A percentile compares a stretch with the other conserved stretches of the same genome.
These are phyloP conservation scores for Brachionus asplanchnoidis DNA, from an alignment of 1,140 invertebrate species.

Conservation along the genomic window DNA sequence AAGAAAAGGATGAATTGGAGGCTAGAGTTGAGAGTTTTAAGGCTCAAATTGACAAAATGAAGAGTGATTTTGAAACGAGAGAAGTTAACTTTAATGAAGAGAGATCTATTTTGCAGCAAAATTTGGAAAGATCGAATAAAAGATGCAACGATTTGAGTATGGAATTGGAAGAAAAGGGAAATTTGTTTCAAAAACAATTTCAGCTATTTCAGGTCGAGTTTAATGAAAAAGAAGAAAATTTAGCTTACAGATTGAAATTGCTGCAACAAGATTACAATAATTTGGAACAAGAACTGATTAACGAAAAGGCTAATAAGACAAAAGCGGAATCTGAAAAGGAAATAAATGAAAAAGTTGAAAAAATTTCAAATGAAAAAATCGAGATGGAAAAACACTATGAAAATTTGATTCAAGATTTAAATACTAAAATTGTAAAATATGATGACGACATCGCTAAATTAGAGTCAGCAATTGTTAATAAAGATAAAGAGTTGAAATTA, in stretches of 20 bases:
- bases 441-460: neutral
- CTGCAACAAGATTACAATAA: conserved; percentile 13
- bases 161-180: conserved; percentile 37
- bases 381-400: neutral
- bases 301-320: neutral
- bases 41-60: neutral
- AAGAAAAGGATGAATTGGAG: neutral
- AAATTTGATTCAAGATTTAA: neutral
- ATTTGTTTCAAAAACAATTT: conserved; percentile 39
- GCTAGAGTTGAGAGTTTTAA: neutral
- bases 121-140: conserved; percentile 13
- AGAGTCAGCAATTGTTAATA: neutral
- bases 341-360: neutral
- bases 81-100: neutral
- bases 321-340: neutral
- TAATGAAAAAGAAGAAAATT: conserved; percentile 25
- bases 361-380: neutral
- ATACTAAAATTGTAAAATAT: neutral
- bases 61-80: neutral
- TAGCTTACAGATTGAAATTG: neutral
- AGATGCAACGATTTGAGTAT: conserved; percentile 16
- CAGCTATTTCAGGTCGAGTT: conserved; percentile 7
- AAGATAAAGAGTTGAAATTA: neutral
- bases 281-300: conserved; percentile 11
- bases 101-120: neutral